Percentiles rank a stretch among this genome's conserved stretches.
Conservation (phyloP, 1,140 invertebrate genomes). For the Drosophila varians region DNA sequence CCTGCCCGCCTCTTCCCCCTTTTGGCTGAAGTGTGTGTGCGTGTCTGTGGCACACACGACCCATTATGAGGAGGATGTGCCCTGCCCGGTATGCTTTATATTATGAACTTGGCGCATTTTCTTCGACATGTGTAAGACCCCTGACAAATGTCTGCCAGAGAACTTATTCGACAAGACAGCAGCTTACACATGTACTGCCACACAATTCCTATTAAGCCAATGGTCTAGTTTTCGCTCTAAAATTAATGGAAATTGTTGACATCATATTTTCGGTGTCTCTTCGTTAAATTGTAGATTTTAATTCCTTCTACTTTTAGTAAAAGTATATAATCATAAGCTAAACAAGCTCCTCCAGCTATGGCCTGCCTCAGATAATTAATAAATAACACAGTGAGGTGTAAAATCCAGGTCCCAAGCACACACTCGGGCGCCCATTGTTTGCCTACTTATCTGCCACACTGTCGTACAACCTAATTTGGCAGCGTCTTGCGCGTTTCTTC, state of each 20-base stretch:
- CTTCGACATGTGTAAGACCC: constrained; percentile 43
- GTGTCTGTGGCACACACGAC: constrained; percentile 56
- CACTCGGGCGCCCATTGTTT: constrained; percentile 17
- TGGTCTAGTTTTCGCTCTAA: background rate
- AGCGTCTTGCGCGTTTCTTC: constrained; percentile 64
- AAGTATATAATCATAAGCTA: too few relatives aligned
- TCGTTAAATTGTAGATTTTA: background rate
- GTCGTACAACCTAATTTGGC: constrained; percentile 65
- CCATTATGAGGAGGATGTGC: constrained; percentile 42
- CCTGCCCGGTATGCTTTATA: constrained; percentile 50
- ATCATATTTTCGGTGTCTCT: too few relatives aligned
- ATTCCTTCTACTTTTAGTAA: too few relatives aligned
- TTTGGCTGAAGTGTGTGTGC: constrained; percentile 54
- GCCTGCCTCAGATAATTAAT: background rate
- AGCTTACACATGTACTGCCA: background rate
- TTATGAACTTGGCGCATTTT: constrained; percentile 44
- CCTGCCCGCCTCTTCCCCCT: too few relatives aligned
- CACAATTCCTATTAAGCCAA: background rate
- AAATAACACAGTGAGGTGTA: background rate
- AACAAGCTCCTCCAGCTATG: too few relatives aligned
- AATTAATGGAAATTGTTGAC: background rate
- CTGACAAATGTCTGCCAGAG: constrained; percentile 13
- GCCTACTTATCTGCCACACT: constrained; percentile 26
- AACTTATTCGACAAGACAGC: background rate
- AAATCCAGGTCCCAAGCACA: background rate